phyloP scores from a whole-genome alignment of 2,888 invertebrate species.

The Drosophila nr. perissopoda region DNA sequence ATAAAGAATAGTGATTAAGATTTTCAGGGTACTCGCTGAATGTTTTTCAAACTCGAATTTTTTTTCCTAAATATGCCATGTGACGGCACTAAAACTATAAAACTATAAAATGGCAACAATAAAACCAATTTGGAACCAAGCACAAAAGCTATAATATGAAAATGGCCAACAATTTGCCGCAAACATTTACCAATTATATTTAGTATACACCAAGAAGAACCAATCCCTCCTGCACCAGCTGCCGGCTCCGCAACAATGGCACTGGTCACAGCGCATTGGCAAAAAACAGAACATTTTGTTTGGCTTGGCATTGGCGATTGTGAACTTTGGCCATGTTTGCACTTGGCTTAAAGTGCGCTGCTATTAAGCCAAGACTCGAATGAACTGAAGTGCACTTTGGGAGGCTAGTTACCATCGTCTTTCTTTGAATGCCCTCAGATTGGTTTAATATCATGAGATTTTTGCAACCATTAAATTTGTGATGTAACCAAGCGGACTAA shows the following conservation, averaged over 20 bases:
- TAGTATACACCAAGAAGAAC: constrained; percentile 27
- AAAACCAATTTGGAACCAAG: constrained; percentile 68
- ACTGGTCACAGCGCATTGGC: constrained; percentile 26
- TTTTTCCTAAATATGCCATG: constrained; percentile 10
- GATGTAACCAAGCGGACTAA: not conserved
- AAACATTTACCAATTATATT: constrained; percentile 74
- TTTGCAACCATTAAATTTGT: not conserved
- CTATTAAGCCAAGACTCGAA: constrained; percentile 28
- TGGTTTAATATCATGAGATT: not conserved
- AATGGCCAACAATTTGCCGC: constrained; percentile 68
- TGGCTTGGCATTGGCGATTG: constrained; percentile 51
- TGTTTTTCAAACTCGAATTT: constrained; percentile 1
- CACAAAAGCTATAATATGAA: constrained; percentile 64
- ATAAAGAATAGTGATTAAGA: not conserved
- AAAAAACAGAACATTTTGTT: constrained; percentile 54
- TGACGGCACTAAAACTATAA: constrained; percentile 23
- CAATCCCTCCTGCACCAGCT: not conserved
- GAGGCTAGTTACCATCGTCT: not conserved
- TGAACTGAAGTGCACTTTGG: constrained; percentile 16
- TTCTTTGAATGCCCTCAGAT: not conserved
- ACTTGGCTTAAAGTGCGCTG: constrained; percentile 49
- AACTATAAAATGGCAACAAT: constrained; percentile 48
- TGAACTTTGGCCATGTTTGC: constrained; percentile 52
- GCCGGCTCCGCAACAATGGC: not conserved
- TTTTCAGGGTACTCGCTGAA: not conserved